Evolutionary conservation across 2,888 invertebrate species (phyloP).

Genomic region (Phragmatobia fuliginosa): DNA sequence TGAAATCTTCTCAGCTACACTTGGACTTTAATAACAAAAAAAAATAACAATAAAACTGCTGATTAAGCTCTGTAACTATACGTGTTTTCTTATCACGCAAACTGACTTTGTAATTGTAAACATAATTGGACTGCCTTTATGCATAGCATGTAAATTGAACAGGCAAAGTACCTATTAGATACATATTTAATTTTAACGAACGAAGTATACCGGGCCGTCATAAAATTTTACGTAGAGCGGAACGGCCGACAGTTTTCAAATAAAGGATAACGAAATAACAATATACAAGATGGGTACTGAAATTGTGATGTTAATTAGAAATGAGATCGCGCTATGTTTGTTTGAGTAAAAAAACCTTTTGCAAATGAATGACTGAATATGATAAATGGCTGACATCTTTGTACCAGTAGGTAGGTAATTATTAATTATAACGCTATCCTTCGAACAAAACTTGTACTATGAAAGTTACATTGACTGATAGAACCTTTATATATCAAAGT

Average conservation of each 20-base stretch:
- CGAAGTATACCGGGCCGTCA: slow-evolving; percentile 22
- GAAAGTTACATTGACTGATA: too few relatives aligned
- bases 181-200: slow-evolving; percentile 49
- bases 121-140: slow-evolving; percentile 26
- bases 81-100: slow-evolving; percentile 2
- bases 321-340: not conserved
- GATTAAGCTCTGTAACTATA: not conserved
- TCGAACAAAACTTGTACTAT: too few relatives aligned
- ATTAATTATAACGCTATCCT: too few relatives aligned
- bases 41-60: not conserved
- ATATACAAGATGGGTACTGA: not conserved
- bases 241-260: slow-evolving; percentile 17
- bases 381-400: not conserved
- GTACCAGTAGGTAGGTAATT: too few relatives aligned
- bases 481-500: too few relatives aligned
- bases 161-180: slow-evolving; percentile 24
- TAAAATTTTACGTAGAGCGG: slow-evolving; percentile 44
- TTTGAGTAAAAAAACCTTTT: not conserved
- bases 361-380: not conserved
- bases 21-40: too few relatives aligned
- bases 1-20: too few relatives aligned
- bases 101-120: slow-evolving; percentile 25
- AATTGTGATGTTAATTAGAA: slow-evolving; percentile 25
- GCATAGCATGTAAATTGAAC: slow-evolving; percentile 24
- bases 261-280: slow-evolving; percentile 15